Evolutionary conservation across 1,140 invertebrate genomes (phyloP).

Genomic region (Aphis craccivora): DNA sequence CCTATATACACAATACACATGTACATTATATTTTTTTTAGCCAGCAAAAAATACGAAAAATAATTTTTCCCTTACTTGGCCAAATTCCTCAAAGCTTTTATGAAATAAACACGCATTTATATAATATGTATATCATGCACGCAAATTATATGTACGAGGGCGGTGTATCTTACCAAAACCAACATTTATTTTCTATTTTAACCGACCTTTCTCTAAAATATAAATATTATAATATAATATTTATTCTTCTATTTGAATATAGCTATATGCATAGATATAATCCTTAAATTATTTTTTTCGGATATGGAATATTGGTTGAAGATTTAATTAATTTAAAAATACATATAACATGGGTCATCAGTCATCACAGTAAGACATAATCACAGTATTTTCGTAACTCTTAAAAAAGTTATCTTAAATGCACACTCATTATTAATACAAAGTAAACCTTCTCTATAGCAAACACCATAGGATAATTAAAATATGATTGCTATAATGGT

Average conservation of each 20-base stretch:
- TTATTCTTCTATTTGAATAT: not conserved
- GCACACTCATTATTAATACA: not conserved
- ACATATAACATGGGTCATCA: no score
- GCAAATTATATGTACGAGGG: not conserved
- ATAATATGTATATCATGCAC: not conserved
- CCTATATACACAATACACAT: not conserved
- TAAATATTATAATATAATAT: not conserved
- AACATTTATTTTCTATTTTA: constrained; percentile 14
- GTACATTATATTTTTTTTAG: not conserved
- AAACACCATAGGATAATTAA: no score
- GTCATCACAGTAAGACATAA: no score
- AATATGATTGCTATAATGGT: no score
- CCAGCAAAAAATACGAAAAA: not conserved
- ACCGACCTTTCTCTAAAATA: not conserved
- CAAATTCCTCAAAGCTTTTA: constrained; percentile 2
- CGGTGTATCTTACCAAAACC: not conserved
- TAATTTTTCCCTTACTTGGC: not conserved
- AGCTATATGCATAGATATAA: not conserved
- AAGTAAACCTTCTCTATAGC: no score
- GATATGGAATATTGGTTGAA: not conserved
- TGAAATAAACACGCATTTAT: not conserved
- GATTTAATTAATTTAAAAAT: not conserved
- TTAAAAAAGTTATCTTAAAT: no score
- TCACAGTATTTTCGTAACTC: no score
- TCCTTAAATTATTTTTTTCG: not conserved